Evolutionary conservation across 2,797 vertebrate genomes (phyloP).

Genomic region (Labroides dimidiatus): DNA sequence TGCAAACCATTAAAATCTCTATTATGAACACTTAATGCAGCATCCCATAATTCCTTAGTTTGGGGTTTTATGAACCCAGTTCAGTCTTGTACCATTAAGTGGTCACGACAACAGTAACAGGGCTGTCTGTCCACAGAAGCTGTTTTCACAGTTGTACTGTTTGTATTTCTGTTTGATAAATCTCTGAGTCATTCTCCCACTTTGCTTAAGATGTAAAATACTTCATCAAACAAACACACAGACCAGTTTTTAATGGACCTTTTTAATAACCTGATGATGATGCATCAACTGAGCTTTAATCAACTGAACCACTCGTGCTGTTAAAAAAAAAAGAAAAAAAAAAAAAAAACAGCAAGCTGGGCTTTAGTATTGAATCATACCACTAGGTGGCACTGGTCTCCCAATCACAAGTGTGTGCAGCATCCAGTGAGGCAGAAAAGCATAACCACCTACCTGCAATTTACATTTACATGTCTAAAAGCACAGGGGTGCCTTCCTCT

Average conservation of each 20-base stretch:
- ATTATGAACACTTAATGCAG: too few relatives aligned
- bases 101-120: background rate
- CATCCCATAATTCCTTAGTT: too few relatives aligned
- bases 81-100: slow-evolving; percentile 19
- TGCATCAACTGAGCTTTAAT: slow-evolving; percentile 29
- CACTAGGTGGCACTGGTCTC: slow-evolving; percentile 83
- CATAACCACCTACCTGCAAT: slow-evolving; percentile 77
- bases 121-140: background rate
- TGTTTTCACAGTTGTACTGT: background rate
- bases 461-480: slow-evolving; percentile 78
- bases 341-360: background rate
- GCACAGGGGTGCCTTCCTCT: slow-evolving; percentile 55
- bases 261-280: slow-evolving; percentile 34
- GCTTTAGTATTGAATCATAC: background rate
- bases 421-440: slow-evolving; percentile 52
- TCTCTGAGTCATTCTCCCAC: background rate
- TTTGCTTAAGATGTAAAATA: slow-evolving; percentile 2
- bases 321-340: background rate
- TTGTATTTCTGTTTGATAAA: background rate
- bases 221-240: background rate
- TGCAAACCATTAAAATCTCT: too few relatives aligned
- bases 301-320: slow-evolving; percentile 21
- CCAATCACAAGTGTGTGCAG: slow-evolving; percentile 54
- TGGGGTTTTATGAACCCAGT: slow-evolving; percentile 5
- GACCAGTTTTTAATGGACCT: background rate